Evolutionary conservation across 2,888 invertebrate genomes (phyloP), one percentile per base, ranked within the genome.

Genomic region (Syritta pipiens): DNA sequence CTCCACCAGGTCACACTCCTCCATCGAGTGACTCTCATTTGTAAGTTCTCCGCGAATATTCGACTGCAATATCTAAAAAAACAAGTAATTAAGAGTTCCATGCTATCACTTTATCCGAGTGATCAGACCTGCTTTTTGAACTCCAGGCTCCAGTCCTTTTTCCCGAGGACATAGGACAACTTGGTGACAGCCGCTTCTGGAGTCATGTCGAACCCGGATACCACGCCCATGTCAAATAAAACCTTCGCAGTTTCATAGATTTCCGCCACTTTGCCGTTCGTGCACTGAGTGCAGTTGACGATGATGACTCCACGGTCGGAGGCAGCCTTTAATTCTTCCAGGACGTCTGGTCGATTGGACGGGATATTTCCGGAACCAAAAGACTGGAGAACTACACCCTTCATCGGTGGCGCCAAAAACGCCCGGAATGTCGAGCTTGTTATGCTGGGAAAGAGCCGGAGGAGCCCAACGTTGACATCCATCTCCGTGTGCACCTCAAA

Each of bases 321-420:
- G 0, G 97, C 97, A 0, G 90, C 90, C 22, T 90, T 90, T 14
- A 98, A 89, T 82, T 92, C 94, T 0, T 92, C 90, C 4, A 97
- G 88, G 1, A 99, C 89, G 83, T 97, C 97, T n/a, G 89, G 89
- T 5, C 96, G 91, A 85, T 94, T 94, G 0, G 93, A 92, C 0
- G 98, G 98, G 28, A 97, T 92, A 86, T 99, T 99, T 0, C 99
- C 99, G 0, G 95, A 92, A 0, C 99, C 99, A 84, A 97, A 99
- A 0, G 95, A 95, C 88, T 97, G 96, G 35, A 99, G 88, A 0
- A 99, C 95, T 0, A 98, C 93, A 9, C 98, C 92, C 83, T 90
- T 89, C 72, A 94, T 94, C 9, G 97, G 95, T 1, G 95, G 93
- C 82, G 94, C 92, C 30, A 94, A 89, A 84, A 94, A 94, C 0